These are phyloP conservation scores for Drosophila mayaguana DNA, from an alignment of 2,888 invertebrate genomes.

Conservation along the genomic window DNA sequence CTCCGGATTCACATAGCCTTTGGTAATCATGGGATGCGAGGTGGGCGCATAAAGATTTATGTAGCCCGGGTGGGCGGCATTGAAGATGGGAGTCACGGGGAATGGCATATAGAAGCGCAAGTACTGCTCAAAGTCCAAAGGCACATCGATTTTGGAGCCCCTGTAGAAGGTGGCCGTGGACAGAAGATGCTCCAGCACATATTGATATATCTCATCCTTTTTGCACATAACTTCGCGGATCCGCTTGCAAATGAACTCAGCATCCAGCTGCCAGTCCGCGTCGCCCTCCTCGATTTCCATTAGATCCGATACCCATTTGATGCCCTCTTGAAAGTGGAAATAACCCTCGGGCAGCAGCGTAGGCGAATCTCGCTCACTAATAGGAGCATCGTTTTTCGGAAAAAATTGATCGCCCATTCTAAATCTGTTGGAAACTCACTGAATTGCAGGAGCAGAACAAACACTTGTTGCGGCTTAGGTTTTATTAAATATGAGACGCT, in stretches of 20 bases:
- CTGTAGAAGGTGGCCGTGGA: slow-evolving; percentile 62
- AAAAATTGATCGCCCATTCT: slow-evolving; percentile 34
- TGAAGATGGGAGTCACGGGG: slow-evolving; percentile 59
- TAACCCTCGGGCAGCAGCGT: slow-evolving; percentile 37
- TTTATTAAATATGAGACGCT: slow-evolving; percentile 17
- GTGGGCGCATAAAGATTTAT: slow-evolving; percentile 46
- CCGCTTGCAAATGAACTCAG: slow-evolving; percentile 42
- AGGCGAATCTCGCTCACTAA: background rate
- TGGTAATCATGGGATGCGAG: slow-evolving; percentile 55
- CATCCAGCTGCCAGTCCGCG: slow-evolving; percentile 52
- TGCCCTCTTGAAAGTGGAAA: slow-evolving; percentile 56
- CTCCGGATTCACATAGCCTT: slow-evolving; percentile 58
- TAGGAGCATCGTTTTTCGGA: slow-evolving; percentile 17
- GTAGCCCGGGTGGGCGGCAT: slow-evolving; percentile 55
- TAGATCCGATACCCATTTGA: slow-evolving; percentile 53
- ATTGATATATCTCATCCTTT: slow-evolving; percentile 56
- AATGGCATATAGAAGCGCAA: slow-evolving; percentile 59
- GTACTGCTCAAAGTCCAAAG: slow-evolving; percentile 57
- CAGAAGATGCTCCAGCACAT: slow-evolving; percentile 43
- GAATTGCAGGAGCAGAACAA: slow-evolving; percentile 7
- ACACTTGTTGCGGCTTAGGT: background rate
- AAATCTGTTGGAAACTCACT: slow-evolving; percentile 24
- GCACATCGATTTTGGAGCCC: slow-evolving; percentile 63
- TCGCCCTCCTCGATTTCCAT: slow-evolving; percentile 56
- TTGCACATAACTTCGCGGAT: slow-evolving; percentile 54